Percentiles rank a stretch among this genome's conserved stretches.
These are phyloP conservation scores for Charanyca ferruginea DNA, from an alignment of 2,888 invertebrate genomes.

Conservation along the genomic window DNA sequence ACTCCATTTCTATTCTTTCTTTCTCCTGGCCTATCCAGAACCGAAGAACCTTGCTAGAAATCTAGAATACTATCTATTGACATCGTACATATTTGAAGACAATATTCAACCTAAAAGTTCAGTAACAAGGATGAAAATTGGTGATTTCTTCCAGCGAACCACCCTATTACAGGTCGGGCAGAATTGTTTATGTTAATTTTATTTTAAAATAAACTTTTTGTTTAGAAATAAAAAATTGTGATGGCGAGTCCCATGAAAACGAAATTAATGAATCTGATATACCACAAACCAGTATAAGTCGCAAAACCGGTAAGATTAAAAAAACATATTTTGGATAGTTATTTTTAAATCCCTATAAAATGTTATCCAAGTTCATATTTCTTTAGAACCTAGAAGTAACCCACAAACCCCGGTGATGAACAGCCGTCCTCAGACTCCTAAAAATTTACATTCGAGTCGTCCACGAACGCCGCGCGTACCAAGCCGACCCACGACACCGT, in stretches of 20 bases:
- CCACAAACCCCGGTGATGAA: slow-evolving; percentile 66
- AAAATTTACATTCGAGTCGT: slow-evolving; percentile 73
- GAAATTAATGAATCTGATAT: slow-evolving; percentile 33
- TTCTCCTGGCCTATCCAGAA: no score
- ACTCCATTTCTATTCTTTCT: no score
- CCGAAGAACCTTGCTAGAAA: no score
- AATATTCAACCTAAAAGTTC: no score
- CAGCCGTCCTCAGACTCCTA: slow-evolving; percentile 81
- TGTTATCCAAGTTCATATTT: background rate
- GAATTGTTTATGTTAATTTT: no score
- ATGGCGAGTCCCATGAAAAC: slow-evolving; percentile 42
- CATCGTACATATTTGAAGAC: no score
- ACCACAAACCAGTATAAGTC: slow-evolving; percentile 21
- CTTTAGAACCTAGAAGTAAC: slow-evolving; percentile 63
- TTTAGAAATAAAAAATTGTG: slow-evolving; percentile 51
- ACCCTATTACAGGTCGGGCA: no score
- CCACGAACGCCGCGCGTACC: slow-evolving; percentile 75
- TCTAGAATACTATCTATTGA: no score
- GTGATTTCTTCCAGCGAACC: no score
- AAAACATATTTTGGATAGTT: background rate
- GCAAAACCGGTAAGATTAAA: slow-evolving; percentile 39
- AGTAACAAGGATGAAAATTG: no score
- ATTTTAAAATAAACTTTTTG: background rate
- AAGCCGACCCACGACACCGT: slow-evolving; percentile 78
- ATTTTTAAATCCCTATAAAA: background rate